Evolutionary conservation across 2,113 vertebrate species (phyloP).

Genomic region (Corythaeola cristata): DNA sequence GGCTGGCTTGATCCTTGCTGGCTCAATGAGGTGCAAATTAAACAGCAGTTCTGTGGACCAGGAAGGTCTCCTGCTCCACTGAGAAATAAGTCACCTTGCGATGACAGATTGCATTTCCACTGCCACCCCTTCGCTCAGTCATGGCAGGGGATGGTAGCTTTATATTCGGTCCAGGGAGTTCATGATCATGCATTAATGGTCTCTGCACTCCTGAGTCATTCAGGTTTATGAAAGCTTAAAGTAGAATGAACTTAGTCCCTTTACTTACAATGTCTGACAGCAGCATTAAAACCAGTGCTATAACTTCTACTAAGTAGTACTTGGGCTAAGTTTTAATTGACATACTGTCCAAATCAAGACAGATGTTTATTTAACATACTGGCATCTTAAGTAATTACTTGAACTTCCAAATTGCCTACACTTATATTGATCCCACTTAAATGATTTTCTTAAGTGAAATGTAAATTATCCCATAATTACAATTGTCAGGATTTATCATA

Average conservation of each 20-base stretch:
- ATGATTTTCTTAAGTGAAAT: constrained; percentile 47
- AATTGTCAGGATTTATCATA: constrained; percentile 33
- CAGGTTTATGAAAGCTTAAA: background rate
- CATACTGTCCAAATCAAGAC: constrained; percentile 8
- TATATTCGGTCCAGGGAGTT: background rate
- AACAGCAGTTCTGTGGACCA: background rate
- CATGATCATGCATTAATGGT: background rate
- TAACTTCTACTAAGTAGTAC: background rate
- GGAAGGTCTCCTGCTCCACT: background rate
- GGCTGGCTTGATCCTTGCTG: background rate
- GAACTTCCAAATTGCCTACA: constrained; percentile 20
- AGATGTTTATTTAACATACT: constrained; percentile 36
- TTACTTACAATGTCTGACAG: background rate
- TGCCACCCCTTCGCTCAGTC: background rate
- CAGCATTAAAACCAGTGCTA: background rate
- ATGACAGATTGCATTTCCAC: constrained; percentile 9
- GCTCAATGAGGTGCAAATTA: constrained; percentile 1
- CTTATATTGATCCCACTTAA: constrained; percentile 49
- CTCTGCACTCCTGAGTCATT: background rate
- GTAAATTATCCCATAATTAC: constrained; percentile 35
- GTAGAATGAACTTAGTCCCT: background rate
- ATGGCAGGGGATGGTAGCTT: background rate
- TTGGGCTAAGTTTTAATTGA: background rate
- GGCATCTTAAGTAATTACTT: constrained; percentile 25
- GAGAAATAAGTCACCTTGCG: background rate